Base-by-base conservation (phyloP, 2,888 invertebrate genomes). In the Stenchaetothrips biformis region DNA sequence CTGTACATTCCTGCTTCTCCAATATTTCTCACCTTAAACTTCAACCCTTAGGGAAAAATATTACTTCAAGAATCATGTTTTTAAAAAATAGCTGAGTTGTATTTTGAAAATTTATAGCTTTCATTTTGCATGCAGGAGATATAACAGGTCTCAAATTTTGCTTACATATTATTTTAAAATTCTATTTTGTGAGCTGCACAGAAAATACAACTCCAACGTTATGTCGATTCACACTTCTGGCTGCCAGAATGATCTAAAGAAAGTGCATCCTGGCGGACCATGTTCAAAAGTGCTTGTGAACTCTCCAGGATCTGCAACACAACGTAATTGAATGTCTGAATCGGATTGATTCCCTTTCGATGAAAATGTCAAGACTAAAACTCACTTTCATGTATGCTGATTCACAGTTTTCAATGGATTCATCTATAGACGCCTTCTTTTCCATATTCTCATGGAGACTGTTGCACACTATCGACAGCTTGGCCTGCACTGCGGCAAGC, bases 271-370 rank as follows among this genome's bases (percentile, higher is more conserved):
- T 87, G 87, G 84, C 88, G 89, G 18, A 88, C 87, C 86, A 88
- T 87, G 82, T 88, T 88, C 49, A 90, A 84, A 78, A 90, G 85
- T 79, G 89, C 86, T 84, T 90, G 89, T 16, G 89, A 89, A 84
- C 89, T 89, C 83, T 90, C 90, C 82, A 90, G 85, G 83, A 90
- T 89, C 90, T 90, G 84, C 21, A 86, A 86, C 78, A 83, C 82
- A 83, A 78, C 48, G 81, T 80, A 74, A 37, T 25, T 37, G 37
- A 37, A 37, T 37, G 37, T 37, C 37, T 37, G 4, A 37, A 37
- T 37, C 4, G 37, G 4, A 37, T 37, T 37, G 53, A 48, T 16
- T 62, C 47, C 80, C 48, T 59, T 79, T 25, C 49, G 67, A 47
- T 78, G 11, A 79, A 79, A 9, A 37, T 37, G 2, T 37, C 37